Base-by-base conservation (phyloP, 1,140 invertebrate species). In the Carcinoscorpius rotundicauda region DNA sequence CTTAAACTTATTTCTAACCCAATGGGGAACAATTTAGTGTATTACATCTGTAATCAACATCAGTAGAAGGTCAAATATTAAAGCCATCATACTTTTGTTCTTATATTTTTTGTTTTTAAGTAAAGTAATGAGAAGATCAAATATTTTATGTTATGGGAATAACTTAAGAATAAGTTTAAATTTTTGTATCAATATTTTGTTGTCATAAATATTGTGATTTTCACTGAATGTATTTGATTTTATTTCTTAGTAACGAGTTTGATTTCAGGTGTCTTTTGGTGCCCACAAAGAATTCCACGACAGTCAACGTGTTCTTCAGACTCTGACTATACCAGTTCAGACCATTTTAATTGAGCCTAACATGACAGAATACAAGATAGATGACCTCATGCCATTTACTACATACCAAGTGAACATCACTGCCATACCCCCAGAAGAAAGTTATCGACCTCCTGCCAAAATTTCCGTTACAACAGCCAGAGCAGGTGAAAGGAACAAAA, bases 221-320 rank as follows among this genome's bases (percentile, higher is more conserved):
- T 29, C 29, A 29, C 29, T 29, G 2, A 29, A 29, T 29, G 29
- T 29, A 29, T 29, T 29, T 29, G 29, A 29, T 29, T 29, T 29
- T 29, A 29, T 29, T 1, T 29, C 29, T 29, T 29, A 29, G 6
- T 55, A 55, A 55, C n/a, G n/a, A 55, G 3, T 8, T 8, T n/a
- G 29, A 29, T 61, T 61, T 9, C 51, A 69, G 80, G 87, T 98
- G 61, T 89, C 87, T 5, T 97, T 90, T 75, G 89, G 91, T 75
- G 93, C 94, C 6, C 83, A 93, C 63, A 97, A 97, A 78, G 89
- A 93, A 72, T 97, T 95, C 76, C 88, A 93, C n/a, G 93, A 97
- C 75, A 93, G 90, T 6, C 87, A 93, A 71, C 91, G 92, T n/a
- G 89, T 92, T 74, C 91, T 91, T 0, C 91, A 95, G 76, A 88